Evolutionary conservation across 2,113 vertebrate species (phyloP).

Genomic region (Lipophrys pholis): DNA sequence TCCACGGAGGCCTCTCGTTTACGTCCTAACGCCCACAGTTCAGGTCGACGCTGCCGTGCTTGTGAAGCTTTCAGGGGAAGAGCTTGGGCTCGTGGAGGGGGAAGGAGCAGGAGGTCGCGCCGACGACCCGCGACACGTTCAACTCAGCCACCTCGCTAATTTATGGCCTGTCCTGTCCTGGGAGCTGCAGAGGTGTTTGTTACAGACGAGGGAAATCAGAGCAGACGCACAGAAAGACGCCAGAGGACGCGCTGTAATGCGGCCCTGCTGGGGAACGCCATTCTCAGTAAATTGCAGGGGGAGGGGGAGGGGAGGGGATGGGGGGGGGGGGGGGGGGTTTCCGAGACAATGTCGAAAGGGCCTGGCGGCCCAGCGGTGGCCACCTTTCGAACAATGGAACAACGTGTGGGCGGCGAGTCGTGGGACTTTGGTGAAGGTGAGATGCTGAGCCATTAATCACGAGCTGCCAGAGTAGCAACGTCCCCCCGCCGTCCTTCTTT

Average conservation of each 20-base stretch:
- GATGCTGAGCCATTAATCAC: constrained; percentile 67
- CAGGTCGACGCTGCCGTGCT: no score
- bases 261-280: no score
- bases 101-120: no score
- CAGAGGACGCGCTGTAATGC: neutral
- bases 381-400: constrained; percentile 35
- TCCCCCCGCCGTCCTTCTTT: neutral
- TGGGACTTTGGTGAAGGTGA: constrained; percentile 53
- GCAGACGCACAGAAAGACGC: constrained; percentile 2
- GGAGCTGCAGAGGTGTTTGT: constrained; percentile 26
- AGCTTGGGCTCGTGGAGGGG: no score
- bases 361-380: constrained; percentile 28
- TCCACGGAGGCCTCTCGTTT: no score
- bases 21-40: no score
- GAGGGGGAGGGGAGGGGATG: neutral
- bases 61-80: no score
- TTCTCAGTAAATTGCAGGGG: constrained; percentile 1
- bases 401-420: constrained; percentile 29
- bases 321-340: constrained; percentile 4
- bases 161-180: constrained; percentile 9
- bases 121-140: no score
- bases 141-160: neutral
- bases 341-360: constrained; percentile 19
- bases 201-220: constrained; percentile 44
- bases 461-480: constrained; percentile 56